Evolutionary conservation across 2,113 vertebrate species (phyloP).

Genomic region (Patagioenas fasciata): DNA sequence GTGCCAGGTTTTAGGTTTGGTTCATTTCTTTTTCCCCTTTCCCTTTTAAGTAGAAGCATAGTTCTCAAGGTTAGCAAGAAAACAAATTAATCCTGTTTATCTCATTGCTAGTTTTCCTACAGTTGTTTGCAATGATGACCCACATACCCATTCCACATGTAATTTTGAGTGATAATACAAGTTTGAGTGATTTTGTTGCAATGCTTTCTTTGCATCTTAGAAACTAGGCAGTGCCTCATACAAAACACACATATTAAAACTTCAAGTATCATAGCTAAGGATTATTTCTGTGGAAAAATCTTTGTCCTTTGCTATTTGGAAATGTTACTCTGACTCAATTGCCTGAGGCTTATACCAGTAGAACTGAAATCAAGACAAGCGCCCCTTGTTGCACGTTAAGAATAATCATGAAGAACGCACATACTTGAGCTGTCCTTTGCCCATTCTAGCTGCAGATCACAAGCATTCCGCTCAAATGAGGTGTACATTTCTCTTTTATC

Average conservation of each 20-base stretch:
- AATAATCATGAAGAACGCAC: rapidly evolving
- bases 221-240: background rate
- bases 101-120: background rate
- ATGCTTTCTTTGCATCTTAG: background rate
- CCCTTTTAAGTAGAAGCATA: background rate
- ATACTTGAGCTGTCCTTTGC: background rate
- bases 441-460: background rate
- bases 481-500: background rate
- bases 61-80: background rate
- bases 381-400: background rate
- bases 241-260: background rate
- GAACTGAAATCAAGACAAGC: background rate
- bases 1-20: background rate
- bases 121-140: background rate
- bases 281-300: background rate
- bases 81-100: background rate
- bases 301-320: background rate
- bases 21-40: background rate
- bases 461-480: background rate
- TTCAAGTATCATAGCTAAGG: background rate
- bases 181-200: background rate
- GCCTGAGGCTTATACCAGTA: background rate
- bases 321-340: background rate
- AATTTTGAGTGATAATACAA: background rate
- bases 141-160: background rate